Conservation (phyloP, 2,888 invertebrate genomes). For the Epirrhoe alternata region DNA sequence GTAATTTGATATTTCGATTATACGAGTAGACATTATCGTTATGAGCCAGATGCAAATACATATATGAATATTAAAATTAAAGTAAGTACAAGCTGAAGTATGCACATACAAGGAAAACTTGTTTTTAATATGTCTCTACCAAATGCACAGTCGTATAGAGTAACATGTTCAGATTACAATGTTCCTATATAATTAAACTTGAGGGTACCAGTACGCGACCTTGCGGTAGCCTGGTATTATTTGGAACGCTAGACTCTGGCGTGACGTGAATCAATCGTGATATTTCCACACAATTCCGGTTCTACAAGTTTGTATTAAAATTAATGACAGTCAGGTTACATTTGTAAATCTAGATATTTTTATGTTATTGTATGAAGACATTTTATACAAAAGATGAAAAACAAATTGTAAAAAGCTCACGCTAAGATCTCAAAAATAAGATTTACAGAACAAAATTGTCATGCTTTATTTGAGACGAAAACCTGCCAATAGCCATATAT, state of each 20-base stretch:
- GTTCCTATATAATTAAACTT: conserved; percentile 24
- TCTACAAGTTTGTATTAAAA: conserved; percentile 30
- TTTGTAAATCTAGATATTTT: not conserved
- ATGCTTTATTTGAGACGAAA: not conserved
- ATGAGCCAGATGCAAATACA: not conserved
- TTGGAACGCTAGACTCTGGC: conserved; percentile 41
- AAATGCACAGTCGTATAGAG: not conserved
- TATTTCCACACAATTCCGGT: conserved; percentile 43
- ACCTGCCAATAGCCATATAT: conserved; percentile 8
- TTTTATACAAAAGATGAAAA: too few relatives aligned
- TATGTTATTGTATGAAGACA: not conserved
- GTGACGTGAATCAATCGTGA: conserved; percentile 44
- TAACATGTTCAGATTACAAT: conserved; percentile 8
- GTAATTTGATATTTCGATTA: conserved; percentile 12
- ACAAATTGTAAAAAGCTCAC: too few relatives aligned
- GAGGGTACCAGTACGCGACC: conserved; percentile 35
- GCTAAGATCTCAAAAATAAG: not conserved
- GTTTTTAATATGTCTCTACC: not conserved
- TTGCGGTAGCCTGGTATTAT: conserved; percentile 36
- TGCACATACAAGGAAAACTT: not conserved
- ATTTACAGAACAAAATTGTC: not conserved
- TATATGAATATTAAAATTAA: not conserved
- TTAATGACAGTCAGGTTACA: conserved; percentile 11
- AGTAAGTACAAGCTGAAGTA: not conserved
- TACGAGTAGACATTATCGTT: not conserved